Evolutionary conservation across 2,888 invertebrate genomes (phyloP).

Genomic region (Dicyrtomina minuta): DNA sequence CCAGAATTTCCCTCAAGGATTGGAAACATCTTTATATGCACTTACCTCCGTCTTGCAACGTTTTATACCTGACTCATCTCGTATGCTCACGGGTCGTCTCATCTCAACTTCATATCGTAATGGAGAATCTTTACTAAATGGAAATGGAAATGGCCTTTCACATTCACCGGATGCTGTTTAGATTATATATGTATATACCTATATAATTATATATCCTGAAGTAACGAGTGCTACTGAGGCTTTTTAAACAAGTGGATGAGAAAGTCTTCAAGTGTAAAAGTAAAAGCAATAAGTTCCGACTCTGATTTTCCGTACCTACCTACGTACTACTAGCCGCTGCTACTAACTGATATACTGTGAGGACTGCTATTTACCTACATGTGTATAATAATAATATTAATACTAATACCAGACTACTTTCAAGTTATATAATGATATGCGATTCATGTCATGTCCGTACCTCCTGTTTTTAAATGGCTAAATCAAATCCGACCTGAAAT

Average conservation of each 20-base stretch:
- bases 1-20: conserved; percentile 61
- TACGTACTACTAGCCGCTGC: background rate
- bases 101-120: conserved; percentile 38
- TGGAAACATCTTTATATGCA: conserved; percentile 60
- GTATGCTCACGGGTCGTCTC: conserved; percentile 48
- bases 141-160: conserved; percentile 29
- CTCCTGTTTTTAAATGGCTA: too few species aligned
- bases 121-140: conserved; percentile 8
- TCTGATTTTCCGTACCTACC: too few species aligned
- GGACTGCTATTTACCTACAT: too few species aligned
- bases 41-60: conserved; percentile 60
- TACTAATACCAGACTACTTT: background rate
- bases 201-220: too few species aligned
- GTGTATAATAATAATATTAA: background rate
- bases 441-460: too few species aligned
- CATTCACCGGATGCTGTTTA: conserved; percentile 11
- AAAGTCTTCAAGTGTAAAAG: too few species aligned
- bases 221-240: too few species aligned
- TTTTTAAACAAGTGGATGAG: background rate
- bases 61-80: conserved; percentile 58
- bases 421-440: background rate
- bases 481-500: too few species aligned
- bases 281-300: too few species aligned
- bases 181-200: background rate
- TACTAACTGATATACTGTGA: too few species aligned